Evolutionary conservation across 2,888 invertebrate genomes (phyloP), one percentile per base, ranked within the genome.

Genomic region (Caenorhabditis drosophilae): DNA sequence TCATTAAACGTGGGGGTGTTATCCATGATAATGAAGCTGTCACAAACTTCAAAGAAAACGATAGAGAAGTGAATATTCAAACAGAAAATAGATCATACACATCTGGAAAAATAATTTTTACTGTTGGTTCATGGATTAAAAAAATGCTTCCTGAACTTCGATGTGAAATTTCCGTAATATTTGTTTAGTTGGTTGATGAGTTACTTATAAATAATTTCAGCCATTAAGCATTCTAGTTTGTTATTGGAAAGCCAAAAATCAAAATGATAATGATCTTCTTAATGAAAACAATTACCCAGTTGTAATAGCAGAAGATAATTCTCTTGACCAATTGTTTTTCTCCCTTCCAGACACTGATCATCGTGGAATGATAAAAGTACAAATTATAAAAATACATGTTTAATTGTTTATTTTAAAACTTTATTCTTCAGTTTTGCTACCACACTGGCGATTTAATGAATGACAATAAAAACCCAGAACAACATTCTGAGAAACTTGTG

Each of bases 41-140:
- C 11, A 22, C 50, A 0, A 51, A 54, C 4, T 60, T 58, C 25
- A 26, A 45, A 0, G 62, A 70, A 36, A 15, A 52, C 3, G 38
- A 23, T 0, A 16, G 41, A 6, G 27, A 49, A 11, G 40, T 44
- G 11, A 35, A 27, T 4, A 46, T 71, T 6, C 36, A 53, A 18
- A 73, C 73, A 11, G 26, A 36, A 9, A 64, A 62, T 45, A 44
- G 50, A 6, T 58, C 49, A 7, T 80, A 68, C 54, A 47, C 56
- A 0, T 49, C 73, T 1, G 68, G 71, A 22, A 72, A 67, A 41
- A 49, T 76, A 4, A 72, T 81, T 22, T 70, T 81, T 34, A 75
- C 81, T 11, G 73, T 75, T 7, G 81, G 81, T 15, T 67, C 70
- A 7, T 81, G 81, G 81, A 63, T 81, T 26, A 66, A 60, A 6